These are phyloP conservation scores for Colostygia pectinataria DNA, from an alignment of 2,888 invertebrate species.

Conservation along the genomic window DNA sequence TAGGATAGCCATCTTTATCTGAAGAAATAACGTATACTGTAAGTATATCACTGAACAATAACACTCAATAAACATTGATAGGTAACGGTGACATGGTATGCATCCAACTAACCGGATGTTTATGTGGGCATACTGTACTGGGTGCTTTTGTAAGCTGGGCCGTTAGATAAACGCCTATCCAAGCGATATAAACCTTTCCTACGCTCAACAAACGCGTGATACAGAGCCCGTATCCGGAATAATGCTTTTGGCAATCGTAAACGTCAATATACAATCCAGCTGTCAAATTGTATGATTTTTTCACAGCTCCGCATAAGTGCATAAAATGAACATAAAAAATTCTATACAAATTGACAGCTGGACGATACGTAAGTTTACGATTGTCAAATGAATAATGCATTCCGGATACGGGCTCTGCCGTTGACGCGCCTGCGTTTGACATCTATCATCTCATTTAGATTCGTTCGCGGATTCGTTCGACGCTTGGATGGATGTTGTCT, in stretches of 20 bases:
- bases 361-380: too few species aligned
- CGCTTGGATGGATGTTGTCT: conserved; percentile 23
- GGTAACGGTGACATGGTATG: conserved; percentile 44
- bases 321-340: too few species aligned
- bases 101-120: conserved; percentile 39
- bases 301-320: too few species aligned
- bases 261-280: too few species aligned
- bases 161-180: conserved; percentile 6
- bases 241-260: too few species aligned
- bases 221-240: neutral
- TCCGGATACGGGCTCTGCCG: too few species aligned
- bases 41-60: conserved; percentile 83
- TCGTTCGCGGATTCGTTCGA: conserved; percentile 11
- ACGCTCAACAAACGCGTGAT: neutral
- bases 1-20: conserved; percentile 87
- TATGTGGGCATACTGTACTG: conserved; percentile 40
- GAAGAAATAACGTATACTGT: conserved; percentile 83
- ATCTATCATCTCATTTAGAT: neutral
- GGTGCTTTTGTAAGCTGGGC: conserved; percentile 51
- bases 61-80: conserved; percentile 82
- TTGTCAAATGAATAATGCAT: too few species aligned
- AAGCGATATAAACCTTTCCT: neutral
- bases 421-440: neutral
- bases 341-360: too few species aligned
- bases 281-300: too few species aligned